Evolutionary conservation across 2,888 invertebrate species (phyloP).

Genomic region (Resseliella maxima): DNA sequence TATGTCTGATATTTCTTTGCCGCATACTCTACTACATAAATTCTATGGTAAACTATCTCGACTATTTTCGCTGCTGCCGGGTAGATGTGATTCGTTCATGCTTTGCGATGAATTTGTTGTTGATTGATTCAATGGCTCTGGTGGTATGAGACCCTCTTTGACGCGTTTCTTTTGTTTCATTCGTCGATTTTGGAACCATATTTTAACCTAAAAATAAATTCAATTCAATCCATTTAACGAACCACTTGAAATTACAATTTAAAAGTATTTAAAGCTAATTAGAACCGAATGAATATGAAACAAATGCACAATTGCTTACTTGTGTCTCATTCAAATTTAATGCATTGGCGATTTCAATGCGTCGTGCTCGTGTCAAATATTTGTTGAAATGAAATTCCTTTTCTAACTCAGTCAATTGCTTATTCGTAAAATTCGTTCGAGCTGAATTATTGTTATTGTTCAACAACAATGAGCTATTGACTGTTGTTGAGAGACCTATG

Average conservation of each 20-base stretch:
- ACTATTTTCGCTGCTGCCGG: constrained; percentile 78
- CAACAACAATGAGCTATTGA: constrained; percentile 60
- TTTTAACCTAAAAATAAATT: constrained; percentile 75
- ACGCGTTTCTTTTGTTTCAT: constrained; percentile 99
- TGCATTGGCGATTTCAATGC: constrained; percentile 97
- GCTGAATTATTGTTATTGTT: constrained; percentile 83
- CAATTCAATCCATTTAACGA: constrained; percentile 49
- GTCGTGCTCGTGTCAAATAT: constrained; percentile 94
- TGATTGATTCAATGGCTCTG: constrained; percentile 71
- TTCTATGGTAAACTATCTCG: constrained; percentile 71
- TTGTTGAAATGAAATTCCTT: constrained; percentile 99
- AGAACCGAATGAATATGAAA: too few species aligned
- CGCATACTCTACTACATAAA: background rate
- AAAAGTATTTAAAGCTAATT: background rate
- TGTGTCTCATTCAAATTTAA: constrained; percentile 97
- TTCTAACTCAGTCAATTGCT: constrained; percentile 98
- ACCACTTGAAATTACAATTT: constrained; percentile 1
- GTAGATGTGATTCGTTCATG: constrained; percentile 61
- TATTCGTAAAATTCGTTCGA: constrained; percentile 98
- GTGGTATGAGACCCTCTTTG: constrained; percentile 87
- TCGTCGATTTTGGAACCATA: constrained; percentile 98
- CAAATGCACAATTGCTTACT: too few species aligned
- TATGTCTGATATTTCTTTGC: background rate
- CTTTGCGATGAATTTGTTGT: constrained; percentile 63
- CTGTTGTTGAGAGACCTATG: constrained; percentile 65